Base-by-base conservation (phyloP, 1,140 invertebrate species). In the Drosophila grimshawi region DNA sequence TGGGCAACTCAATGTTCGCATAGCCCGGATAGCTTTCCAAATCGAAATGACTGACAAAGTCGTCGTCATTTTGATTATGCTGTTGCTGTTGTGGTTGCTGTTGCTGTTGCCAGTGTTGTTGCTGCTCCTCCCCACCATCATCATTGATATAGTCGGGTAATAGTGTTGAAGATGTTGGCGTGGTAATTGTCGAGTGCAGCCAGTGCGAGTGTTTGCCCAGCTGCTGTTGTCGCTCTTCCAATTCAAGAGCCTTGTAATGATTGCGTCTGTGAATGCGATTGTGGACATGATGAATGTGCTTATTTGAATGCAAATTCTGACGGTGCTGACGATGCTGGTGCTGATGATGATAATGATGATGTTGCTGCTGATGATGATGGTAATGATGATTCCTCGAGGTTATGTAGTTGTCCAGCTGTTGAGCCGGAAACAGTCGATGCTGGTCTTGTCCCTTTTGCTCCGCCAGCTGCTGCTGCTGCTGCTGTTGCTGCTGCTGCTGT, bases 11-110 rank as follows among this genome's bases (percentile, higher is more conserved):
- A 6, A 81, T 76, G 45, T 89, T 81, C 27, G 69, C 78, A 75
- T 81, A 81, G 3, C 81, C 76, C 55, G 89, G 86, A 61, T 90
- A 90, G 48, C 56, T 65, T 11, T 77, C 86, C 78, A 79, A 11
- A 59, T 90, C 86, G 33, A 83, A 83, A 2, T 67, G 53, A 35
- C 73, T 60, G 39, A 32, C 37, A 19, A 57, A 45, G 37, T 68
- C 59, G 4, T 56, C 71, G 3, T 8, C 27, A 29, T 46, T 19
- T 19, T 19, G 19, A 19, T 19, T 19, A 1, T 19, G 19, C 19
- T 19, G 37, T 33, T 48, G 61, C 7, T 61, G 48, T 8, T 61
- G 63, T 0, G 56, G 56, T 4, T 55, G 43, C 10, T 61, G 48
- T 8, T 61, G 63, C 0, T 61, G 56, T 4, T 55, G 43, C 10